These are phyloP conservation scores for Limosa lapponica DNA, from an alignment of 2,797 vertebrate genomes.

Conservation along the genomic window DNA sequence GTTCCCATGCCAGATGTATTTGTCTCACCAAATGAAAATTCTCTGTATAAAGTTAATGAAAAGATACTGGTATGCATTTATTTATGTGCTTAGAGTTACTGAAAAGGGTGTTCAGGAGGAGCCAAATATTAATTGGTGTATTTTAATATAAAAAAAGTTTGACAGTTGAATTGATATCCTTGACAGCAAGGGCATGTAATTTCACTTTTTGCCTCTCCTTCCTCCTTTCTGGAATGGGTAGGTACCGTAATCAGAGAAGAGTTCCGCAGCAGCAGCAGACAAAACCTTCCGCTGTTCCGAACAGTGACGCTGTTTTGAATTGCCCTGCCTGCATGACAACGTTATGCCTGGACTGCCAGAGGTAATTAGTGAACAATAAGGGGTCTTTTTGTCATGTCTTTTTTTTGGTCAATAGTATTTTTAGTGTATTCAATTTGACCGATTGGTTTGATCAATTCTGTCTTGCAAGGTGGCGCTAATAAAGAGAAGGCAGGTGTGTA, in stretches of 20 bases:
- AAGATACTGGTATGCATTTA: neutral
- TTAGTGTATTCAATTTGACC: neutral
- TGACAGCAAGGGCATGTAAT: neutral
- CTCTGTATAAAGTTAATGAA: neutral
- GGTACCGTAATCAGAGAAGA: constrained; percentile 76
- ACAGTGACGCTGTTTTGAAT: constrained; percentile 93
- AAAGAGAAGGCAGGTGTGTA: neutral
- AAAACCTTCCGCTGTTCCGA: constrained; percentile 75
- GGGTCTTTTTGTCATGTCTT: neutral
- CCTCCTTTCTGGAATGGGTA: neutral
- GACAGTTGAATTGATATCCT: neutral
- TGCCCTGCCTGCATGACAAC: constrained; percentile 97
- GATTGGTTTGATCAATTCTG: neutral
- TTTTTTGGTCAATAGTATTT: neutral
- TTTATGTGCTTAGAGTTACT: neutral
- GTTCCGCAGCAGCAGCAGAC: neutral
- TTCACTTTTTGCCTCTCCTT: neutral
- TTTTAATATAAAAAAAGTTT: neutral
- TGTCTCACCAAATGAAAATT: neutral
- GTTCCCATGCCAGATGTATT: neutral
- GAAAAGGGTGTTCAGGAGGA: neutral
- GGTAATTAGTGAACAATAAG: constrained; percentile 75
- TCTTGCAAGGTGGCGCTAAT: neutral
- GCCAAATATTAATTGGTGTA: neutral
- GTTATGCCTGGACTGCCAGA: constrained; percentile 95